Percentiles rank a stretch among this genome's conserved stretches.
Evolutionary conservation across 2,888 invertebrate species (phyloP).

Genomic region (Oligia fasciuncula): DNA sequence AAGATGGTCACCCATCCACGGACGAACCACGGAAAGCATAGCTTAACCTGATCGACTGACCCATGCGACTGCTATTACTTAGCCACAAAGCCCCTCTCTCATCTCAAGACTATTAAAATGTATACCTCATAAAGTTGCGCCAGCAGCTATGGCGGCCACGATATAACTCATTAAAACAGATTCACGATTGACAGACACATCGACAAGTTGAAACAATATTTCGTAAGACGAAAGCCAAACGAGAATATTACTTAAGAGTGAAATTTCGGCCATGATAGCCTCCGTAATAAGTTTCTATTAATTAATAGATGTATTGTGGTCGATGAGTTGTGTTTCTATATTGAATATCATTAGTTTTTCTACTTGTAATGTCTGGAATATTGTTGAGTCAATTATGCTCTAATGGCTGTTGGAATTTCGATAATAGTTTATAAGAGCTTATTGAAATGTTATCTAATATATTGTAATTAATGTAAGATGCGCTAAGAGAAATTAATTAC

Average conservation of each 20-base stretch:
- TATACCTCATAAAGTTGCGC: no score
- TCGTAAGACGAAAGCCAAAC: constrained; percentile 63
- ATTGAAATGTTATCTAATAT: constrained; percentile 47
- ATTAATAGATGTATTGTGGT: constrained; percentile 56
- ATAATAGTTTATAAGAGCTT: constrained; percentile 30
- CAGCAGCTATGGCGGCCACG: neutral
- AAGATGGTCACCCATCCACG: no score
- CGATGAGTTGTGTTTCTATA: constrained; percentile 42
- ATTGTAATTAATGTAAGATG: constrained; percentile 28
- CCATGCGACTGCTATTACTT: no score
- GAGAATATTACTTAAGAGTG: constrained; percentile 71
- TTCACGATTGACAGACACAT: constrained; percentile 36
- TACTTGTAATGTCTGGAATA: constrained; percentile 33
- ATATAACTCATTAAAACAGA: constrained; percentile 20
- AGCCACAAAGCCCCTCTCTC: no score
- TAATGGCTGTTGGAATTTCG: constrained; percentile 41
- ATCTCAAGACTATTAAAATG: neutral
- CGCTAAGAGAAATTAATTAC: constrained; percentile 30
- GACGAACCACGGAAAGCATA: no score
- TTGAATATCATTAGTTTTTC: constrained; percentile 30
- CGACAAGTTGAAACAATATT: constrained; percentile 28
- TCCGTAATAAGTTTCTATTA: constrained; percentile 56
- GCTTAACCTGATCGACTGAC: no score
- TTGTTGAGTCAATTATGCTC: constrained; percentile 37
- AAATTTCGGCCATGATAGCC: constrained; percentile 62